Conservation (phyloP, 2,797 vertebrate species). For the Syngnathus acus region DNA sequence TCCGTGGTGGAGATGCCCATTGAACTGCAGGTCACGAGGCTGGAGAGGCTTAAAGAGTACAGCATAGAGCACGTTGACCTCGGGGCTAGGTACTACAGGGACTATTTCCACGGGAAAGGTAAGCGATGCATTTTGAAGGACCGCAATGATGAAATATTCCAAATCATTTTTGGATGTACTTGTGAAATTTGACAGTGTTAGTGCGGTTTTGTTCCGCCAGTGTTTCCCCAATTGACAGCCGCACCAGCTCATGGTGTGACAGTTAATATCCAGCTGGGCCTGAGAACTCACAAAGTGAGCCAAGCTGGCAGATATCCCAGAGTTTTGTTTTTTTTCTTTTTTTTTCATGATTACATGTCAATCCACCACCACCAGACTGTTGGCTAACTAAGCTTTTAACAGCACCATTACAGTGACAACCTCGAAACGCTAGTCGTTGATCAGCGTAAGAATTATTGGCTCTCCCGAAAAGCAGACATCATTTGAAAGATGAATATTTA, state of each 20-base stretch:
- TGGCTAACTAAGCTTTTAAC: conserved; percentile 29
- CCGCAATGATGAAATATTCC: neutral
- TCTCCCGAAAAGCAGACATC: too few species aligned
- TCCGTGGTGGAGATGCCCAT: conserved; percentile 79
- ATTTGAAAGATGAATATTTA: neutral
- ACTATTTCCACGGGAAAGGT: conserved; percentile 88
- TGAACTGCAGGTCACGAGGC: conserved; percentile 71
- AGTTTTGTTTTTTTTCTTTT: conserved; percentile 22
- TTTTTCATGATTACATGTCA: conserved; percentile 28
- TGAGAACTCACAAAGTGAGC: conserved; percentile 9
- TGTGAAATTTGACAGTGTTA: neutral
- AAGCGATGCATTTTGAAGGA: conserved; percentile 12
- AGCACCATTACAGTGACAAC: conserved; percentile 20
- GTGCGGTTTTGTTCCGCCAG: neutral
- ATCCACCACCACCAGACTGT: conserved; percentile 34
- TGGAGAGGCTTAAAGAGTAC: conserved; percentile 75
- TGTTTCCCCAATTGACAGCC: conserved; percentile 16
- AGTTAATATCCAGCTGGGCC: conserved; percentile 28
- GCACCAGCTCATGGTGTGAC: conserved; percentile 11
- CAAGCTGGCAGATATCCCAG: conserved; percentile 35
- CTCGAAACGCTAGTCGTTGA: neutral
- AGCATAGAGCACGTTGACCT: conserved; percentile 87
- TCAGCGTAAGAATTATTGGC: neutral
- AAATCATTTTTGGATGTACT: neutral
- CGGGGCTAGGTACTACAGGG: conserved; percentile 85